Base-by-base conservation (phyloP, 2,113 vertebrate species). In the Pygoscelis adeliae region DNA sequence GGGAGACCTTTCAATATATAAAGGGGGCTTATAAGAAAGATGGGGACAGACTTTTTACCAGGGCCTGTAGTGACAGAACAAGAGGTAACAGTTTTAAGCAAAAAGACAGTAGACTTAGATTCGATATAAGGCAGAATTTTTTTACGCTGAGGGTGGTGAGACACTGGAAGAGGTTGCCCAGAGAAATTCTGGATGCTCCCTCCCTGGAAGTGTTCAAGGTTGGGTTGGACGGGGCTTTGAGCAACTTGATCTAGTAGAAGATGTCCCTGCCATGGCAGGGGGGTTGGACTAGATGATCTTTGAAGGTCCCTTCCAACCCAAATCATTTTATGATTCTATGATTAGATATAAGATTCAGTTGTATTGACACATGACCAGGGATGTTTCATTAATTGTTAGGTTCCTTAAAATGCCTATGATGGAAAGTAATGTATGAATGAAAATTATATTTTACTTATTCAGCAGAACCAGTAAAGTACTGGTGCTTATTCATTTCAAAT, bases 381-480 rank as follows among this genome's bases (percentile, higher is more conserved):
- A 89, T 85, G 27, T 62, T 69, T 88, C 38, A 79, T 92, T 94
- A 88, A 63, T 93, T 84, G 8, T 47, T n/a, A 87, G 32, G 6
- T 29, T 9, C n/a, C 70, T 87, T 44, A 34, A 86, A 71, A 87
- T 83, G 12, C 4, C 59, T 88, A 42, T 69, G 59, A 80, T 67
- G 58, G 25, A 77, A 95, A 85, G 27, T 52, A 95, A 82, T 59
- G 8, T 80, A 73, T 94, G 81, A 91, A 87, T 91, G n/a, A 85
- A 62, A 92, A 87, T 59, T 69, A 27, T 76, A 73, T 88, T 96
- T 93, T 96, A 93, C 36, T 80, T 69, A 49, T 62, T 94, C 47
- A 42, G 59, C 11, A 6, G 52, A 97, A 87, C 38, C 36, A 55
- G 70, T 58, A 13, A 86, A 65, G 34, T 53, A 90, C 13, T 61